phyloP scores from a whole-genome alignment of 2,113 vertebrate genomes.

The Myodes glareolus region DNA sequence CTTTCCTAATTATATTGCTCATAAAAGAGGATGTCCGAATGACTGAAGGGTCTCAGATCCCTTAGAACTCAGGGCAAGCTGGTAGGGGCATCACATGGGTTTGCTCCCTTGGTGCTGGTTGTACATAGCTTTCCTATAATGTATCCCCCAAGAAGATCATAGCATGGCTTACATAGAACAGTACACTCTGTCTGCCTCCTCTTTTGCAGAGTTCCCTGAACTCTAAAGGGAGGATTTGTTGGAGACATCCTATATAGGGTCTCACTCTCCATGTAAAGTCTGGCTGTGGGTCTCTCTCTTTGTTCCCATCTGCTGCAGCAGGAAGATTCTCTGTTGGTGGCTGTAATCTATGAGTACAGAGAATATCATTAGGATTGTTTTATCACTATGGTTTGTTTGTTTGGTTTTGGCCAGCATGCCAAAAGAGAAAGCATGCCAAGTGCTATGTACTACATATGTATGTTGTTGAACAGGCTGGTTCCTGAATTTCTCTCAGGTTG shows the following conservation, averaged over 20 bases:
- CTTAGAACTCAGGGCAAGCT: not conserved
- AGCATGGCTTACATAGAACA: not conserved
- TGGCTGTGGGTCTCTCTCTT: not conserved
- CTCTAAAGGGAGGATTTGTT: not conserved
- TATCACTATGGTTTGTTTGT: not conserved
- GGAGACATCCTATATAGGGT: not conserved
- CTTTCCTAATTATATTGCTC: constrained; percentile 4
- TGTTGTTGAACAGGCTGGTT: not conserved
- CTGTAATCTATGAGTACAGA: not conserved
- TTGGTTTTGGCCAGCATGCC: not conserved
- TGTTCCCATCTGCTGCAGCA: not conserved
- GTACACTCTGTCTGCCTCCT: not conserved
- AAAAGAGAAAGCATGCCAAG: not conserved
- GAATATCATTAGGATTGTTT: not conserved
- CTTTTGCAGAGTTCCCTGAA: not conserved
- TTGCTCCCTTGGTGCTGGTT: not conserved
- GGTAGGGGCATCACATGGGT: not conserved
- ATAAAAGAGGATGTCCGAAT: not conserved
- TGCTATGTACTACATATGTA: not conserved
- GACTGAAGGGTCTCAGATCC: not conserved
- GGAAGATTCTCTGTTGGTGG: not conserved
- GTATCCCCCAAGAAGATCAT: not conserved
- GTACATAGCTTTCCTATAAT: not conserved
- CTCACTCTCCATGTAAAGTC: not conserved
- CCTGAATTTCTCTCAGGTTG: not conserved